A percentile compares a stretch with the other conserved stretches of the same genome.
These are phyloP conservation scores for Zhuqinia jingwanae DNA, from an alignment of 2,888 invertebrate genomes.

Conservation along the genomic window DNA sequence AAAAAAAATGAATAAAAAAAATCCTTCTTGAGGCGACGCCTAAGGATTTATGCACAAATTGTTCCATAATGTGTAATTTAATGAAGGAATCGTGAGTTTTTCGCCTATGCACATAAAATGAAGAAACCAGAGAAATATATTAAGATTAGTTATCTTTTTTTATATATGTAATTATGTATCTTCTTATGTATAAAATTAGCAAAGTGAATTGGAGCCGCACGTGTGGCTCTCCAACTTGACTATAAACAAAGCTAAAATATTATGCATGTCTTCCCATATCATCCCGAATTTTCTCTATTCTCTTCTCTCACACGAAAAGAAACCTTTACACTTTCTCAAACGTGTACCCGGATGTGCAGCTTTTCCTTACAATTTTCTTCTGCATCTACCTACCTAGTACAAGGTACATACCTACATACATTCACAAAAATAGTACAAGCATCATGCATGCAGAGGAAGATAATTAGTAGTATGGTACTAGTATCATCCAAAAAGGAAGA, in stretches of 20 bases:
- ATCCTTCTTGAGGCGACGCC: too few species aligned
- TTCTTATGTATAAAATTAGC: background rate
- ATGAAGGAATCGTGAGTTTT: too few species aligned
- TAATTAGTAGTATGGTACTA: constrained; percentile 13
- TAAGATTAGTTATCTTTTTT: background rate
- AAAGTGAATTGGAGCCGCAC: background rate
- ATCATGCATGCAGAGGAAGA: background rate
- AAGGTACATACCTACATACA: too few species aligned
- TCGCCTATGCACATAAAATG: too few species aligned
- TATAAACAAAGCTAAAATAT: background rate
- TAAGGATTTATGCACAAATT: too few species aligned
- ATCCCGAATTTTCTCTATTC: background rate
- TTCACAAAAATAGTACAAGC: too few species aligned
- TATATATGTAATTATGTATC: background rate
- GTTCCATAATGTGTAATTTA: too few species aligned
- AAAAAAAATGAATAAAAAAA: too few species aligned
- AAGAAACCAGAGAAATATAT: too few species aligned
- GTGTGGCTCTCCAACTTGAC: background rate
- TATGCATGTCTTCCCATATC: background rate
- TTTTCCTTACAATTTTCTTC: background rate
- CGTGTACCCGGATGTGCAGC: too few species aligned
- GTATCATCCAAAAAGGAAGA: background rate
- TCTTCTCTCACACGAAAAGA: too few species aligned
- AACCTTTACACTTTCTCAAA: too few species aligned
- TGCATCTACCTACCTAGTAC: background rate